Percentiles rank a stretch among this genome's conserved stretches.
Evolutionary conservation across 2,797 vertebrate species (phyloP).

Genomic region (Crypturellus tataupa): DNA sequence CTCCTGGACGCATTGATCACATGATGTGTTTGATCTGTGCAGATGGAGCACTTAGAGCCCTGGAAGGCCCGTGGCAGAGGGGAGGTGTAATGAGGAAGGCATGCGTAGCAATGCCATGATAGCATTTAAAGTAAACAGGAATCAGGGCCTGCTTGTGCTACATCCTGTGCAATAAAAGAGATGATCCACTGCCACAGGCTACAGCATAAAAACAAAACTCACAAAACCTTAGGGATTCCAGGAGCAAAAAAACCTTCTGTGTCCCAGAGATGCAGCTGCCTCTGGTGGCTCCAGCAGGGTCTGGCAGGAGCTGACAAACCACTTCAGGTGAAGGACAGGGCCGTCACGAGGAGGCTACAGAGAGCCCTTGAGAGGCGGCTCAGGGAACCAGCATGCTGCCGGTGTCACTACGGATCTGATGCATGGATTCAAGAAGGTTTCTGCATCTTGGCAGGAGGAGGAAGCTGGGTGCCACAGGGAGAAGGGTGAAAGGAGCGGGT

Average conservation of each 20-base stretch:
- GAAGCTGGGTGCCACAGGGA: background rate
- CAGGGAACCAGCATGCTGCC: background rate
- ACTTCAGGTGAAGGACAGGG: background rate
- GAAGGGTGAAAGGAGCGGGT: background rate
- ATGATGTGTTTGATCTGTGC: background rate
- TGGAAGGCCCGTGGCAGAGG: background rate
- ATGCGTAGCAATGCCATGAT: background rate
- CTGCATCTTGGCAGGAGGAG: too few species aligned
- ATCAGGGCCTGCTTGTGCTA: conserved; percentile 24
- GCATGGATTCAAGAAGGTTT: background rate
- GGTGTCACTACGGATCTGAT: background rate
- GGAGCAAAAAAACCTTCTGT: background rate
- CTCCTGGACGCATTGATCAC: background rate
- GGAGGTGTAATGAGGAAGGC: conserved; percentile 36
- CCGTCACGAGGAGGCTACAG: background rate
- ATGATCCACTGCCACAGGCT: background rate
- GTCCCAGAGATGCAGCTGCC: background rate
- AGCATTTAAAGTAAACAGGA: conserved; percentile 65
- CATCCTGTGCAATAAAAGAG: conserved; percentile 49
- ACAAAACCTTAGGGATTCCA: background rate
- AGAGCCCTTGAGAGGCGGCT: background rate
- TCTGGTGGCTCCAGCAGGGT: background rate
- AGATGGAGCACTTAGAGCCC: background rate
- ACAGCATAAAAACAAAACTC: background rate
- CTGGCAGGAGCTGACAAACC: background rate